Percentiles rank a stretch among this genome's conserved stretches.
phyloP scores from a whole-genome alignment of 2,113 vertebrate species.

The Etheostoma cragini region DNA sequence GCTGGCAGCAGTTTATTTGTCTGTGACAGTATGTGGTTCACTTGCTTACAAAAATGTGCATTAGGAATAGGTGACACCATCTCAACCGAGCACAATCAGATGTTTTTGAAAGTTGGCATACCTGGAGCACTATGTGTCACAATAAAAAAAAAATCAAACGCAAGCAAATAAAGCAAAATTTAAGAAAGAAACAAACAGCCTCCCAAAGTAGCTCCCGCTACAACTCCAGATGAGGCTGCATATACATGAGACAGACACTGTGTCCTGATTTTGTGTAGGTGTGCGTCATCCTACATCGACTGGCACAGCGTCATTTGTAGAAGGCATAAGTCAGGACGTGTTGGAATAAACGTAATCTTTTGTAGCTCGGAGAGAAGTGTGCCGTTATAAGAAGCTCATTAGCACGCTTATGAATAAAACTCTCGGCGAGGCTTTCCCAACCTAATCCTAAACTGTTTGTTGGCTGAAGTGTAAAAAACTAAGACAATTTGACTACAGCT shows the following conservation, averaged over 20 bases:
- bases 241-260: background rate
- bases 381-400: background rate
- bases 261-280: constrained; percentile 19
- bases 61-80: background rate
- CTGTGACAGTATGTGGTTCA: background rate
- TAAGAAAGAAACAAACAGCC: background rate
- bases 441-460: background rate
- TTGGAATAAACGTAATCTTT: constrained; percentile 2
- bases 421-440: background rate
- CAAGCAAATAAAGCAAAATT: background rate
- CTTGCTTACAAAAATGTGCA: constrained; percentile 9
- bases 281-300: background rate
- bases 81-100: background rate
- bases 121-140: background rate
- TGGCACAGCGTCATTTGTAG: background rate
- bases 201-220: background rate
- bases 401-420: background rate
- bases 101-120: background rate
- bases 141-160: background rate
- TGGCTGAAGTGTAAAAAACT: constrained; percentile 6
- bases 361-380: background rate
- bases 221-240: constrained; percentile 4
- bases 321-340: background rate
- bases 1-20: constrained; percentile 8
- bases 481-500: background rate